phyloP scores from a whole-genome alignment of 37 sponge, comb jelly and placozoan genomes.

The Beroe forskalii region DNA sequence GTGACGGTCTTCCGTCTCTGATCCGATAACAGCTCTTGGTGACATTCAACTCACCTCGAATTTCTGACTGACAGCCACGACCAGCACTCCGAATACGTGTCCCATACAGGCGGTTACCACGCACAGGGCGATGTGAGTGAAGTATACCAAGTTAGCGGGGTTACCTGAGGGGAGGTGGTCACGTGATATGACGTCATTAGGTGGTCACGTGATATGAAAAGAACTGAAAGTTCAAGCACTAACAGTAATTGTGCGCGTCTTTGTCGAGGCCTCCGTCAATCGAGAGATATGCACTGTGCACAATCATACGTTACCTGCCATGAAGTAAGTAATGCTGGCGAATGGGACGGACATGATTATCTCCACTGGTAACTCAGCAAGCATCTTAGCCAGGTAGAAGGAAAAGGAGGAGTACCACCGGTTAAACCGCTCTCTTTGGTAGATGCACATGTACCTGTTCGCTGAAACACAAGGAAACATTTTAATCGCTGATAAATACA shows the following conservation, averaged over 20 bases:
- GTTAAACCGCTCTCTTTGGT: slow-evolving; percentile 64
- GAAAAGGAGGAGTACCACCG: slow-evolving; percentile 56
- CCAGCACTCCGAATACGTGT: slow-evolving; percentile 42
- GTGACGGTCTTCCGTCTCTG: too few relatives aligned
- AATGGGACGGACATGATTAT: slow-evolving; percentile 59
- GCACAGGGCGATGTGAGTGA: slow-evolving; percentile 49
- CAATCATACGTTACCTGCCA: too few relatives aligned
- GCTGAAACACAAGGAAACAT: slow-evolving; percentile 32
- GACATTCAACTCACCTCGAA: slow-evolving; percentile 18
- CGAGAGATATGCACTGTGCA: too few relatives aligned
- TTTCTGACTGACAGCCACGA: slow-evolving; percentile 61
- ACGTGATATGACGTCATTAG: too few relatives aligned
- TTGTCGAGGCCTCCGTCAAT: too few relatives aligned
- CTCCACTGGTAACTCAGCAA: slow-evolving; percentile 50
- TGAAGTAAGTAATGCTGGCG: slow-evolving; percentile 60
- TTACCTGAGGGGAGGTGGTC: slow-evolving; percentile 32
- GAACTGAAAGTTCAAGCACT: too few relatives aligned
- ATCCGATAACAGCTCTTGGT: too few relatives aligned
- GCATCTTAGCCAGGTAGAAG: slow-evolving; percentile 65
- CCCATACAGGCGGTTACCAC: slow-evolving; percentile 62
- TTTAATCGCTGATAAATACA: not conserved
- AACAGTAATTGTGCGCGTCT: too few relatives aligned
- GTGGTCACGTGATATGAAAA: too few relatives aligned
- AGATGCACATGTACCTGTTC: slow-evolving; percentile 53
- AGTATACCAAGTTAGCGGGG: slow-evolving; percentile 44